A percentile compares a stretch with the other conserved stretches of the same genome.
Conservation (phyloP, 1,140 invertebrate genomes). For the Theocolax elegans region DNA sequence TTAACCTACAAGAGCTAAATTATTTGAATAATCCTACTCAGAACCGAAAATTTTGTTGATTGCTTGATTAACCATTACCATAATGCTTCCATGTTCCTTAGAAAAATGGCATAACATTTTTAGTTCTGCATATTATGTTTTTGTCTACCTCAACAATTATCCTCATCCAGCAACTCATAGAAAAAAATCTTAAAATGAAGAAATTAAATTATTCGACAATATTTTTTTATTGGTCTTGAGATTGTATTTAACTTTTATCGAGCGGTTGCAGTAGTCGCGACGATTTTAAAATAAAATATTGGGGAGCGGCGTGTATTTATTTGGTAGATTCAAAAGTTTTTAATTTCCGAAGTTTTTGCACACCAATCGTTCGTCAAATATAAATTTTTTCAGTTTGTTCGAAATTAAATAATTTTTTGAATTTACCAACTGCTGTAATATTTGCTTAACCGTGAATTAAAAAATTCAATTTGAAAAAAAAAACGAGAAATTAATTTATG, state of each 20-base stretch:
- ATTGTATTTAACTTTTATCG: conserved; percentile 28
- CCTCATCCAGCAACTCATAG: neutral
- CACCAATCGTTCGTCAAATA: too few relatives aligned
- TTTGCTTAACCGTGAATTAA: neutral
- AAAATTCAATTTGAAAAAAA: conserved; percentile 3
- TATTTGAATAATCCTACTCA: too few relatives aligned
- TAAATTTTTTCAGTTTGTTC: too few relatives aligned
- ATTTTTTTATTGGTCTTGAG: neutral
- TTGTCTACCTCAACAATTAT: too few relatives aligned
- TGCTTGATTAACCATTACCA: too few relatives aligned
- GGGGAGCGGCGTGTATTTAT: neutral
- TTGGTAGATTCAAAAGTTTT: conserved; percentile 13
- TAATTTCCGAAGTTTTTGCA: neutral
- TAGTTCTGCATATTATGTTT: too few relatives aligned
- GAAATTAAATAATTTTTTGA: neutral
- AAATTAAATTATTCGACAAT: neutral
- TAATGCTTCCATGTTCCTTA: too few relatives aligned
- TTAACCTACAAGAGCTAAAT: conserved; percentile 1
- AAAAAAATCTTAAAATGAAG: neutral
- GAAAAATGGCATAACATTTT: too few relatives aligned
- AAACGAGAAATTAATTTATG: conserved; percentile 27
- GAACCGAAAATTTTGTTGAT: too few relatives aligned
- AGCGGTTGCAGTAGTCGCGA: conserved; percentile 40
- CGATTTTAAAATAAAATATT: neutral
- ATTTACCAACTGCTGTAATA: neutral